Conservation (phyloP, 2,797 vertebrate genomes). For the Pterois miles region DNA sequence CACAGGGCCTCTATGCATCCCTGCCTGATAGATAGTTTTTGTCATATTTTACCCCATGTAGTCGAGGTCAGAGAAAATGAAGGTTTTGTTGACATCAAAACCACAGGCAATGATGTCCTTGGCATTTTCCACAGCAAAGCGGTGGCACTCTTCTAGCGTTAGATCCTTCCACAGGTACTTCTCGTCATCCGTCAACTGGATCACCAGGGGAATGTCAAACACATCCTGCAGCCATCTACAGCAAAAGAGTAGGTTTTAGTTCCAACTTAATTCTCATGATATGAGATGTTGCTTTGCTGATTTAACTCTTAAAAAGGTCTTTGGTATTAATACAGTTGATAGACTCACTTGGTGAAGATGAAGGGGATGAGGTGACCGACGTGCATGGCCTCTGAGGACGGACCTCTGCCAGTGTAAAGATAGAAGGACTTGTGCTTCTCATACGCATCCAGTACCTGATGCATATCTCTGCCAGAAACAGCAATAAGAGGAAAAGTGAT, state of each 20-base stretch:
- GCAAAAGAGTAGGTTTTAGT: neutral
- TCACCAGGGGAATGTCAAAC: conserved; percentile 93
- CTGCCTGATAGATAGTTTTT: neutral
- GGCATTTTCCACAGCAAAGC: conserved; percentile 90
- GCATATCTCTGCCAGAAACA: conserved; percentile 89
- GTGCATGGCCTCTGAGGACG: conserved; percentile 95
- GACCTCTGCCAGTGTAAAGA: conserved; percentile 96
- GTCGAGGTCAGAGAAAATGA: conserved; percentile 97
- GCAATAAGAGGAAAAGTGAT: neutral
- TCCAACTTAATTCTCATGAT: neutral
- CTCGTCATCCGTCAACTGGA: conserved; percentile 98
- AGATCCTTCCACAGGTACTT: conserved; percentile 99
- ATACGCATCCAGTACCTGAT: conserved; percentile 92
- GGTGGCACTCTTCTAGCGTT: conserved; percentile 88
- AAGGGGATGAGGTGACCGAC: conserved; percentile 97
- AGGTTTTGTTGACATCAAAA: conserved; percentile 96
- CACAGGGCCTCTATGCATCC: neutral
- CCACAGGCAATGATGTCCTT: conserved; percentile 98
- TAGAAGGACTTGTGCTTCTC: conserved; percentile 96
- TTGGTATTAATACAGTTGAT: neutral
- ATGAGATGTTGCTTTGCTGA: neutral
- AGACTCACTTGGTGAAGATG: conserved; percentile 96
- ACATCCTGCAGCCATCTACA: conserved; percentile 97
- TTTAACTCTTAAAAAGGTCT: neutral
- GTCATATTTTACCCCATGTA: conserved; percentile 91